phyloP scores from a whole-genome alignment of 2,113 vertebrate genomes.

The Spea multiplicata region DNA sequence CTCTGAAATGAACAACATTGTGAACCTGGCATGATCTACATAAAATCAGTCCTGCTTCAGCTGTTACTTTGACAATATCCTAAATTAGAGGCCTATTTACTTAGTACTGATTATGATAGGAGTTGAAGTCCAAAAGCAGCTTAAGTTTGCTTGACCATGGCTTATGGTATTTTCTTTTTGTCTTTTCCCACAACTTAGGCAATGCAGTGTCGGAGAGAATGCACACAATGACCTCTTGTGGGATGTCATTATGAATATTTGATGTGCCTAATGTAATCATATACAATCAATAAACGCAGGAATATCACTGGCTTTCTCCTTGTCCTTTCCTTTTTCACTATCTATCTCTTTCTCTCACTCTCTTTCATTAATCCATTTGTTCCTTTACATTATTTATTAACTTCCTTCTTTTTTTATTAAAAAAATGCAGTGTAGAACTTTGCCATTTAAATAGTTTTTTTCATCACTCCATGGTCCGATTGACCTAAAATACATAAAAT shows the following conservation, averaged over 20 bases:
- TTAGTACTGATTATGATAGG: neutral
- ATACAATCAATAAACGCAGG: constrained; percentile 66
- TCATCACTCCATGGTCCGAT: too few species aligned
- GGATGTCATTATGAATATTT: constrained; percentile 69
- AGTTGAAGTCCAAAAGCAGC: neutral
- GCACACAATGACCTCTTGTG: constrained; percentile 64
- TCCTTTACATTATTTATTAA: constrained; percentile 69
- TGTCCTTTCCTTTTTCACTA: constrained; percentile 57
- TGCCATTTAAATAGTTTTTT: constrained; percentile 8
- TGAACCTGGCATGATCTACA: too few species aligned
- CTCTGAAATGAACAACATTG: too few species aligned
- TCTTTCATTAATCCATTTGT: constrained; percentile 69
- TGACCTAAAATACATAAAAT: too few species aligned
- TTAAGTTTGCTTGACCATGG: neutral
- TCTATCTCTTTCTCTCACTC: constrained; percentile 49
- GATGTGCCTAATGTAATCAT: constrained; percentile 68
- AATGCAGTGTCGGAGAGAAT: constrained; percentile 52
- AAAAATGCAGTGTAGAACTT: constrained; percentile 64
- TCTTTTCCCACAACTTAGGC: constrained; percentile 44
- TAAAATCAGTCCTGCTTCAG: too few species aligned
- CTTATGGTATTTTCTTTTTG: constrained; percentile 13
- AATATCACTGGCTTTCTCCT: constrained; percentile 55
- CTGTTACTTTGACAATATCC: too few species aligned
- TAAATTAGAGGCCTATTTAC: too few species aligned
- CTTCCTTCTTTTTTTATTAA: constrained; percentile 65